Conservation (phyloP, 2,888 invertebrate genomes). For the Nomada ferruginata region DNA sequence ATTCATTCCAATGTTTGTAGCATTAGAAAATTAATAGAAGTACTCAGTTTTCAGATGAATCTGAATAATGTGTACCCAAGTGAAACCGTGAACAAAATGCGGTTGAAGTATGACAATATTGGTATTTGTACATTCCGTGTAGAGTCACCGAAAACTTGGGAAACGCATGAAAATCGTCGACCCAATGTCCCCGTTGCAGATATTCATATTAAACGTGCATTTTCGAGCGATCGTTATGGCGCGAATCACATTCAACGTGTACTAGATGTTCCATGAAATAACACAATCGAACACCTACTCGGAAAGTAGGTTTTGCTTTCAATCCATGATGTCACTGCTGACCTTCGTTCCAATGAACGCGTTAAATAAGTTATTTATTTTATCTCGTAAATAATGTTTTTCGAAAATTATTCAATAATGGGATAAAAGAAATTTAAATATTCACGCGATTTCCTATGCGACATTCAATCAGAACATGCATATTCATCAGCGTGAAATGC, state of each 20-base stretch:
- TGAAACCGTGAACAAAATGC: conserved; percentile 12
- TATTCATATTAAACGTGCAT: neutral
- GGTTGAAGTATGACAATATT: neutral
- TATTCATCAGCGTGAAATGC: neutral
- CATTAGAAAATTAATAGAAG: neutral
- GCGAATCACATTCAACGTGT: neutral
- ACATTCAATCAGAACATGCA: neutral
- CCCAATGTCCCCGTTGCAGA: conserved; percentile 21
- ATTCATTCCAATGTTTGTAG: no score
- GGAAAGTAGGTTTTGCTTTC: neutral
- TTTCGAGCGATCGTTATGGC: neutral
- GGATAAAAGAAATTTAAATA: neutral
- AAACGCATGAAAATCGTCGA: conserved; percentile 33
- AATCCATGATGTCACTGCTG: neutral
- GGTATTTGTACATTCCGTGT: neutral
- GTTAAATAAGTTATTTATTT: conserved; percentile 2
- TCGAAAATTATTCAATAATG: neutral
- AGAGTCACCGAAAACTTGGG: conserved; percentile 18
- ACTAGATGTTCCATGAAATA: neutral
- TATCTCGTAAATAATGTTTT: neutral
- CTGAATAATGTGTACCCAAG: conserved; percentile 2
- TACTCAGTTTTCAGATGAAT: neutral
- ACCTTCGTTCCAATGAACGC: conserved; percentile 3
- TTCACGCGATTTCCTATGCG: neutral
- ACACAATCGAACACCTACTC: neutral